phyloP scores from a whole-genome alignment of 1,140 invertebrate genomes.

The Bombyx mori region ASM3026992v2 NC_085119.1:13383501-13384000 shows the following conservation, averaged over 20 bases:
- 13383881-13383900: no score
- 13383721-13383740: conserved; percentile 33
- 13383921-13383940: no score
- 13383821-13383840: no score
- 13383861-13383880: no score
- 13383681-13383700: conserved; percentile 63
- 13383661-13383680: conserved; percentile 57
- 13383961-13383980: neutral
- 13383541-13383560: conserved; percentile 65
- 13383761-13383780: no score
- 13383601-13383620: conserved; percentile 19
- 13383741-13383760: neutral
- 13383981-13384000: conserved; percentile 11
- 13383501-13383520: conserved; percentile 43
- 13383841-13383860: no score
- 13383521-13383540: conserved; percentile 69
- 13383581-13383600: conserved; percentile 44
- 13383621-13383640: conserved; percentile 2
- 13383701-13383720: conserved; percentile 22
- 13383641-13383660: conserved; percentile 29
- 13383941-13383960: no score
- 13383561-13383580: conserved; percentile 62
- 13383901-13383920: no score
- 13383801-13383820: no score
- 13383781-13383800: no score